A percentile compares a stretch with the other conserved stretches of the same genome.
These are phyloP conservation scores for Trachythela sp. DNA, from an alignment of 64 coral and sea anemone genomes.

Conservation along the genomic window DNA sequence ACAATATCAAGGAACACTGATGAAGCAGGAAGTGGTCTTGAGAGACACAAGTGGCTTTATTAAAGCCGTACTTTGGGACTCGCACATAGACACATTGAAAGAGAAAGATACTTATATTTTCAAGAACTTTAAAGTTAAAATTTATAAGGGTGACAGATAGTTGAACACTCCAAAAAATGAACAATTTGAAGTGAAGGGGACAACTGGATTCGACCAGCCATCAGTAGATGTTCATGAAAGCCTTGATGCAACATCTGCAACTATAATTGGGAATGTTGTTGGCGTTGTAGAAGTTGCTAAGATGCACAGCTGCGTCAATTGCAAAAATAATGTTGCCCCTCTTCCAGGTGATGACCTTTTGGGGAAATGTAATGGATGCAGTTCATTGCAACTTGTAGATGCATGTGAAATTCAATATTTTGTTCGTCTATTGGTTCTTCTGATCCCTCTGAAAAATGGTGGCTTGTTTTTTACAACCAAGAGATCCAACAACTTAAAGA, in stretches of 20 bases:
- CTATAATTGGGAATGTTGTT: constrained; percentile 17
- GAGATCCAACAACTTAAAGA: neutral
- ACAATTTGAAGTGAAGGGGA: neutral
- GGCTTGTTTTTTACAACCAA: neutral
- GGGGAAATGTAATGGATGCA: neutral
- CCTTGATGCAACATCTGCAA: neutral
- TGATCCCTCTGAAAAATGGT: neutral
- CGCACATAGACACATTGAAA: constrained; percentile 18
- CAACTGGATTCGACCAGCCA: neutral
- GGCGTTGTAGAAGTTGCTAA: constrained; percentile 3
- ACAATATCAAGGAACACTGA: constrained; percentile 25
- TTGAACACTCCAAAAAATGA: constrained; percentile 36
- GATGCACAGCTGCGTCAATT: constrained; percentile 14
- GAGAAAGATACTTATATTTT: constrained; percentile 6
- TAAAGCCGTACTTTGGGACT: constrained; percentile 27
- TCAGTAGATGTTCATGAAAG: constrained; percentile 19
- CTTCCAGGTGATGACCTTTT: neutral
- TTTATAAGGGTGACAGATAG: neutral
- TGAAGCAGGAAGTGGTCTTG: constrained; percentile 27
- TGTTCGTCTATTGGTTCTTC: neutral
- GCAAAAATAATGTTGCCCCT: constrained; percentile 33
- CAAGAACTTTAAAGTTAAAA: constrained; percentile 22
- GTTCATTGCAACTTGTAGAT: neutral
- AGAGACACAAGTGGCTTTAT: constrained; percentile 24
- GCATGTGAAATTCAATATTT: neutral